These are phyloP conservation scores for Thalassarche chlororhynchos DNA, from an alignment of 2,113 vertebrate genomes.

Conservation along the genomic window DNA sequence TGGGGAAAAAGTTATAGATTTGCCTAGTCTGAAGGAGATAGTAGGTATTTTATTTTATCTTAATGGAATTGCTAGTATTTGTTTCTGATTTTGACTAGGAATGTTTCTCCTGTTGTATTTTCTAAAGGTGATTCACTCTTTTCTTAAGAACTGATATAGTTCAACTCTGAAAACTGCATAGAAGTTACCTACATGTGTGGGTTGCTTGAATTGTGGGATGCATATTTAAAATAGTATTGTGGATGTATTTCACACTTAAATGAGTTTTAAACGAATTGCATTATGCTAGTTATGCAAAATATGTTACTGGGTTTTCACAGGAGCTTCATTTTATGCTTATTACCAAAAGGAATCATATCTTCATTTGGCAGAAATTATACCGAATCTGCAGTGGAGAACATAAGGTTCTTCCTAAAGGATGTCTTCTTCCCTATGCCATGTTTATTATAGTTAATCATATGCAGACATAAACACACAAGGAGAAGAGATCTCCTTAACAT, in stretches of 20 bases:
- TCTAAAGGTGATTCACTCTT: background rate
- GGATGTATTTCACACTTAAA: background rate
- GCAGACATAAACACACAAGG: background rate
- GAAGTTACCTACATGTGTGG: background rate
- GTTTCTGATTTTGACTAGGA: background rate
- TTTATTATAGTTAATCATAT: background rate
- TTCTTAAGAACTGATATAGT: background rate
- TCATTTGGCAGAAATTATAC: background rate
- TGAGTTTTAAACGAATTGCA: background rate
- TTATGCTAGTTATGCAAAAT: background rate
- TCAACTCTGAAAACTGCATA: background rate
- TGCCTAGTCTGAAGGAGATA: background rate
- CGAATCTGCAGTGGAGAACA: background rate
- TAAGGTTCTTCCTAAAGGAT: background rate
- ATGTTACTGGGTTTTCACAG: background rate
- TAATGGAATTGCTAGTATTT: background rate
- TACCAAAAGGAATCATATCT: background rate
- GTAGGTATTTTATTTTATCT: background rate
- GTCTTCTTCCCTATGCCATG: background rate
- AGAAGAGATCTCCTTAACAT: background rate
- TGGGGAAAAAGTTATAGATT: background rate
- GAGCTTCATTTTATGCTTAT: background rate
- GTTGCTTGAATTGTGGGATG: background rate
- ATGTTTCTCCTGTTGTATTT: background rate
- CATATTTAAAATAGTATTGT: background rate